These are phyloP conservation scores for Tor tambroides DNA, from an alignment of 2,113 vertebrate genomes.

Conservation along the genomic window DNA sequence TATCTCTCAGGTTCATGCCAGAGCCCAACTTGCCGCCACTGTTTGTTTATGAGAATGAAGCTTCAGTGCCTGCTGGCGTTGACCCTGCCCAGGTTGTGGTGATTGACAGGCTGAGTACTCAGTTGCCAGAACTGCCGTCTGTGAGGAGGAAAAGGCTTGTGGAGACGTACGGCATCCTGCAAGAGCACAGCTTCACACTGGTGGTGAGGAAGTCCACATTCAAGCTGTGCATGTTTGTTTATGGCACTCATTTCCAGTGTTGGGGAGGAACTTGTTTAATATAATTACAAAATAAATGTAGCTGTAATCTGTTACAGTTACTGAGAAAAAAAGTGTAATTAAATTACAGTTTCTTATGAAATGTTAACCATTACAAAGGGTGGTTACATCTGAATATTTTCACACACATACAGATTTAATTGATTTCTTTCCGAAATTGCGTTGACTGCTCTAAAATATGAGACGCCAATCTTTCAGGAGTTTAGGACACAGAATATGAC, in stretches of 20 bases:
- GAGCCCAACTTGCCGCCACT: slow-evolving; percentile 97
- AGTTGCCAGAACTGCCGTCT: slow-evolving; percentile 89
- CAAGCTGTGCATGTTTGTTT: neutral
- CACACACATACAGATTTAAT: too few relatives aligned
- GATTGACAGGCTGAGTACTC: slow-evolving; percentile 81
- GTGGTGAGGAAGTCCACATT: slow-evolving; percentile 79
- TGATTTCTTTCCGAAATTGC: too few relatives aligned
- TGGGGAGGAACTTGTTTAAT: too few relatives aligned
- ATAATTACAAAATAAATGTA: too few relatives aligned
- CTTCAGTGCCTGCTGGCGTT: slow-evolving; percentile 78
- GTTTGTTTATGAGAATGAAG: slow-evolving; percentile 81
- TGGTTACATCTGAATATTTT: too few relatives aligned
- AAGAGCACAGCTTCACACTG: slow-evolving; percentile 88
- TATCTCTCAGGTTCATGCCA: slow-evolving; percentile 87
- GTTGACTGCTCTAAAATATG: too few relatives aligned
- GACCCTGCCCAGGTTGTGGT: slow-evolving; percentile 82
- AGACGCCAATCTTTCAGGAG: too few relatives aligned
- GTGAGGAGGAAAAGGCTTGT: slow-evolving; percentile 83
- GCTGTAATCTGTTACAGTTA: too few relatives aligned
- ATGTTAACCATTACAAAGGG: too few relatives aligned
- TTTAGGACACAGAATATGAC: too few relatives aligned
- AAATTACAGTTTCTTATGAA: too few relatives aligned
- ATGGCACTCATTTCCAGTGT: neutral
- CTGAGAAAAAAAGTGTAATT: too few relatives aligned
- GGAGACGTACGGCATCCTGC: slow-evolving; percentile 83